Evolutionary conservation across 2,113 vertebrate genomes (phyloP).

Genomic region (Hydrochoerus hydrochaeris): DNA sequence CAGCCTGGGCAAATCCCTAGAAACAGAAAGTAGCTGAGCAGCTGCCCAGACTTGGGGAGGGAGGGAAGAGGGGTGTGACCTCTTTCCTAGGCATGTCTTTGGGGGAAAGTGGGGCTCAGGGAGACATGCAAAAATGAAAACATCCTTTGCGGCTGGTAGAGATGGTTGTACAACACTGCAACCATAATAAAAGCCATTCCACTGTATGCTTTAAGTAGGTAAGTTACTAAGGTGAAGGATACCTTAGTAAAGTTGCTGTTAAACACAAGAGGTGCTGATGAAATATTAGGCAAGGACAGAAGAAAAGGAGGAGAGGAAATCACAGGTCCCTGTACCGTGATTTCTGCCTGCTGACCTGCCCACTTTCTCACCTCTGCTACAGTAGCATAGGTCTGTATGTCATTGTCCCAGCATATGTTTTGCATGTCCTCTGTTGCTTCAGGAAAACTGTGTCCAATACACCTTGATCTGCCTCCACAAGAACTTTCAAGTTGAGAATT

Average conservation of each 20-base stretch:
- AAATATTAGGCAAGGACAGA: background rate
- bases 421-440: background rate
- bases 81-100: background rate
- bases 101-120: background rate
- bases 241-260: background rate
- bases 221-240: background rate
- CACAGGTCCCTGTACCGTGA: background rate
- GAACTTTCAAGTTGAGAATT: background rate
- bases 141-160: background rate
- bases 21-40: background rate
- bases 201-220: background rate
- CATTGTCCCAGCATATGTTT: background rate
- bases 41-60: background rate
- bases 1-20: background rate
- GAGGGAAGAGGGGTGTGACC: background rate
- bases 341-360: background rate
- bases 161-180: background rate
- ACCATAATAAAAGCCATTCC: background rate
- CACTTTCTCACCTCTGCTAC: background rate
- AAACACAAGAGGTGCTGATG: background rate
- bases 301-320: no score
- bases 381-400: background rate
- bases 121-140: background rate
- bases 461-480: background rate
- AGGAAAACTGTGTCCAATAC: background rate